phyloP scores from a whole-genome alignment of 1,140 invertebrate genomes.

The Polyergus mexicanus region DNA sequence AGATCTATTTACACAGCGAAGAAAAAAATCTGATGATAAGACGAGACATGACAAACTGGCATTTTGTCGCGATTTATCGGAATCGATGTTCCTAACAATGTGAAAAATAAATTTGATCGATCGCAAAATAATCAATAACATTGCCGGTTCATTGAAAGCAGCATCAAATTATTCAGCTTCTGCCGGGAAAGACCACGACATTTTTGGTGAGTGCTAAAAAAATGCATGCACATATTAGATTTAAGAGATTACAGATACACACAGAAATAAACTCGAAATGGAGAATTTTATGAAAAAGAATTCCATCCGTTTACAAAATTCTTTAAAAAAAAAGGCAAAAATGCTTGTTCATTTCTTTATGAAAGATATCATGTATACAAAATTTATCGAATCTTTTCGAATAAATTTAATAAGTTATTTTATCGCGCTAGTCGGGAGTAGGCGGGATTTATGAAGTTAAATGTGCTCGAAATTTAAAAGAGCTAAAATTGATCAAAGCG shows the following conservation, averaged over 20 bases:
- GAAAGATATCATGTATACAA: not conserved
- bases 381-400: slow-evolving; percentile 9
- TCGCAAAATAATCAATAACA: not conserved
- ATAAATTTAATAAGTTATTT: slow-evolving; percentile 19
- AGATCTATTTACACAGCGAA: not conserved
- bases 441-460: slow-evolving; percentile 35
- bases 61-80: not conserved
- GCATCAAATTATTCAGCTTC: not conserved
- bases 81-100: not conserved
- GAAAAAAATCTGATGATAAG: not conserved
- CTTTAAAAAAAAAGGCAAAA: not conserved
- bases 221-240: slow-evolving; percentile 8
- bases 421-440: not conserved
- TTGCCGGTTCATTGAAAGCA: not conserved
- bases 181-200: not conserved
- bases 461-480: slow-evolving; percentile 37
- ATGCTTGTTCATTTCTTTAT: not conserved
- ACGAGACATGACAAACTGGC: slow-evolving; percentile 23
- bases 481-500: slow-evolving; percentile 45
- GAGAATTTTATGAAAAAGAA: not conserved
- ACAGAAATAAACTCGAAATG: not conserved
- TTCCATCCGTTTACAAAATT: not conserved
- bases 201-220: slow-evolving; percentile 37
- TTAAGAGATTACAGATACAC: not conserved
- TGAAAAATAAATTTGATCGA: slow-evolving; percentile 5